Percentiles rank a stretch among this genome's conserved stretches.
phyloP scores from a whole-genome alignment of 2,888 invertebrate genomes.

The Latrodectus hesperus region DNA sequence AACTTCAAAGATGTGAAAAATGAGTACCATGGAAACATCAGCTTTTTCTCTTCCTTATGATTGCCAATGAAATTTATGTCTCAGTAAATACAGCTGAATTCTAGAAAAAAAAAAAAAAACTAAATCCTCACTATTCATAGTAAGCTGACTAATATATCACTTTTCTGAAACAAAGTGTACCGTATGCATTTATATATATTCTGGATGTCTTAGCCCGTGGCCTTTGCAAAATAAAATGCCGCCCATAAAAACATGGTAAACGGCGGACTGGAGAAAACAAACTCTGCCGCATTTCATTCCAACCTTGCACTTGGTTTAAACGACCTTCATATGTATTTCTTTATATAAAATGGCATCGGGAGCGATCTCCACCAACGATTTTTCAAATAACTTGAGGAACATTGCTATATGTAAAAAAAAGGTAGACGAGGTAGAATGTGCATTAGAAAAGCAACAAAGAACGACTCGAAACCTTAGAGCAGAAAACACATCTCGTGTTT shows the following conservation, averaged over 20 bases:
- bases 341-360: conserved; percentile 2
- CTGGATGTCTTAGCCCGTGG: neutral
- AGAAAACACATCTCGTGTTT: conserved; percentile 2
- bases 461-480: neutral
- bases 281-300: neutral
- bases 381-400: conserved; percentile 3
- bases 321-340: conserved; percentile 5
- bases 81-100: neutral
- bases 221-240: neutral
- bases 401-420: neutral
- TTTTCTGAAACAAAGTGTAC: neutral
- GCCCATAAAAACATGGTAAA: neutral
- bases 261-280: neutral
- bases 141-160: neutral
- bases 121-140: neutral
- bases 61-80: neutral
- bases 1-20: too few relatives aligned
- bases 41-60: neutral
- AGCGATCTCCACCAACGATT: conserved; percentile 1
- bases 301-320: conserved; percentile 5
- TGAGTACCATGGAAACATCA: neutral
- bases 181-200: neutral
- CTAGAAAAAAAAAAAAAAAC: neutral
- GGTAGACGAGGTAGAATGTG: neutral
- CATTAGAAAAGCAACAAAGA: neutral